Base-by-base conservation (phyloP, 2,797 vertebrate genomes). In the Danio aesculapii region DNA sequence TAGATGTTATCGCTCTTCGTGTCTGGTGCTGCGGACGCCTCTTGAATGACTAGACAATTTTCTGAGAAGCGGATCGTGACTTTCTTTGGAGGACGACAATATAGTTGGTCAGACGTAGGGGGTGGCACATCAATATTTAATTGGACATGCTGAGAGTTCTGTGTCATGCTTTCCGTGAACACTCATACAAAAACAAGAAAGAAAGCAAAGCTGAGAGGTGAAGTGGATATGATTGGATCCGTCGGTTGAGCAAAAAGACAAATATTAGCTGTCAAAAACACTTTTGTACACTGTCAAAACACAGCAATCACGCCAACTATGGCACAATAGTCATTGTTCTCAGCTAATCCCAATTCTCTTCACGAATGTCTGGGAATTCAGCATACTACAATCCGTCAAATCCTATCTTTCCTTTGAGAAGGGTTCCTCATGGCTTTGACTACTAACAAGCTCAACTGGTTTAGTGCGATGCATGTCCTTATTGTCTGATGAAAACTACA, bases 261-360 rank as follows among this genome's bases (percentile, higher is more conserved):
- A 58, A 77, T 19, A 41, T 39, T 58, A 41, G 44, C 76, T 53
- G 49, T 62, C 47, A 71, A 21, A 72, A 72, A 59, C 76, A 61
- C 21, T 47, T 79, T 67, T 10, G 57, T 68, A 47, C 19, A 50
- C 9, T 49, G 64, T 47, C 43, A 78, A 61, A 58, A 17, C 50
- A 72, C 69, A 72, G 21, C 69, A 57, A 43, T 41, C 58, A 61
- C 1, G 19, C 8, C 49, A 53, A 55, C 50, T n/a, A n/a, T 13
- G 64, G 44, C 64, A 77, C 16, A 77, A 77, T 77, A 14, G 21
- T 77, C 75, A 58, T 59, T 77, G 43, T 59, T 69, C 44, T 77
- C 3, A 0, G 19, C 19, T 58, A 68, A 68, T 46, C 55, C 52
- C 4, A 39, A 68, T 59, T 44, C 49, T 67, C 53, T 72, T 21